Evolutionary conservation across 2,888 invertebrate genomes (phyloP), one percentile per base, ranked within the genome.

Genomic region (Acleris laterana): DNA sequence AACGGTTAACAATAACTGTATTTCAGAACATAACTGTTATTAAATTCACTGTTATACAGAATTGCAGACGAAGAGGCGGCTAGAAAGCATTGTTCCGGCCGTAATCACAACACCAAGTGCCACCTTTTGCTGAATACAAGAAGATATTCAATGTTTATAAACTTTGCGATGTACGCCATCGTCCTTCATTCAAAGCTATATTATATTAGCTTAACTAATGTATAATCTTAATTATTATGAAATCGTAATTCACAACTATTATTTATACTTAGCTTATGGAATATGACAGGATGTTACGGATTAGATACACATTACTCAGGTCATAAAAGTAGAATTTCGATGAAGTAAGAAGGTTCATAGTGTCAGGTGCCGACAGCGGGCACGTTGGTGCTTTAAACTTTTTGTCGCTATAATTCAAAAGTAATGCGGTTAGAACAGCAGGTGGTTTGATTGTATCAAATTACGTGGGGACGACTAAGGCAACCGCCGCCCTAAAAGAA

Each of bases 381-480:
- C 74, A 85, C 83, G 87, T 87, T 77, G 74, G 75, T 79, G 76
- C 69, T 76, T 74, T 70, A 72, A 70, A 57, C 72, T 81, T 89
- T 88, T 85, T 85, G 80, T 73, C 65, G 69, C 73, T 74, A 79
- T 82, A 83, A 84, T 82, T 82, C 78, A 82, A 81, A 79, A 75
- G 77, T 81, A 81, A 84, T 81, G 80, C 77, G 76, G 72, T 75
- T 70, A 71, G 73, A 78, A 71, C 77, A 75, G 77, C 84, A 83
- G 87, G 82, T 85, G 89, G 83, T 75, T 70, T 48, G 79, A 77
- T 80, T 81, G 78, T 87, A 84, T 88, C 80, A 80, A 83, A 87
- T 87, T 85, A 85, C 84, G 70, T 73, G 72, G 71, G 74, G 67
- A 72, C 50, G 32, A 59, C 64, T 69, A 70, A 52, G 48, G 62